These are phyloP conservation scores for Drosophila sucinea DNA, from an alignment of 1,140 invertebrate genomes.

Conservation along the genomic window DNA sequence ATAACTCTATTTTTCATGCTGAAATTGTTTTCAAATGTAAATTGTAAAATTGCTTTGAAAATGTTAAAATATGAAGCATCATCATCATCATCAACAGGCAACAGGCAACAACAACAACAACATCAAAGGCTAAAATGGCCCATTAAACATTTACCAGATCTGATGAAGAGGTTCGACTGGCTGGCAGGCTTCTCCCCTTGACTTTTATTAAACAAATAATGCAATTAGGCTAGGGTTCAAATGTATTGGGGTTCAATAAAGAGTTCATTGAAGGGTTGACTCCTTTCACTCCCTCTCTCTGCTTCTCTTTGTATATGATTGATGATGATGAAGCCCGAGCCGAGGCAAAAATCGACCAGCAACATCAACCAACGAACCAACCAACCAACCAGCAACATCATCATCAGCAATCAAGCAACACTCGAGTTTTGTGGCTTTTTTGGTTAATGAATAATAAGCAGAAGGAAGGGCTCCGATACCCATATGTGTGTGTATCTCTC, in stretches of 20 bases:
- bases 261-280: slow-evolving; percentile 13
- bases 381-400: slow-evolving; percentile 12
- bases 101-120: neutral
- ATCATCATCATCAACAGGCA: slow-evolving; percentile 13
- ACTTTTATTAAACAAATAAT: slow-evolving; percentile 76
- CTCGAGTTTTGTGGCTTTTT: slow-evolving; percentile 64
- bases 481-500: slow-evolving; percentile 35
- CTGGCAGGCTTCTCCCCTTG: slow-evolving; percentile 31
- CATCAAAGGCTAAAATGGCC: slow-evolving; percentile 60
- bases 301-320: slow-evolving; percentile 45
- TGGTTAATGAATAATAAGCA: slow-evolving; percentile 72
- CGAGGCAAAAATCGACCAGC: slow-evolving; percentile 31
- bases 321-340: slow-evolving; percentile 36
- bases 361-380: slow-evolving; percentile 1
- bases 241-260: slow-evolving; percentile 22
- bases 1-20: slow-evolving; percentile 60
- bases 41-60: slow-evolving; percentile 26
- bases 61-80: slow-evolving; percentile 39
- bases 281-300: neutral
- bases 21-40: slow-evolving; percentile 57
- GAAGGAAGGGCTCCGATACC: slow-evolving; percentile 26
- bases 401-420: slow-evolving; percentile 43
- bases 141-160: slow-evolving; percentile 66
- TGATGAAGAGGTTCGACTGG: neutral
- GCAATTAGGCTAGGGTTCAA: slow-evolving; percentile 56